phyloP scores from a whole-genome alignment of 2,113 vertebrate species.

The Bujurquina vittata region DNA sequence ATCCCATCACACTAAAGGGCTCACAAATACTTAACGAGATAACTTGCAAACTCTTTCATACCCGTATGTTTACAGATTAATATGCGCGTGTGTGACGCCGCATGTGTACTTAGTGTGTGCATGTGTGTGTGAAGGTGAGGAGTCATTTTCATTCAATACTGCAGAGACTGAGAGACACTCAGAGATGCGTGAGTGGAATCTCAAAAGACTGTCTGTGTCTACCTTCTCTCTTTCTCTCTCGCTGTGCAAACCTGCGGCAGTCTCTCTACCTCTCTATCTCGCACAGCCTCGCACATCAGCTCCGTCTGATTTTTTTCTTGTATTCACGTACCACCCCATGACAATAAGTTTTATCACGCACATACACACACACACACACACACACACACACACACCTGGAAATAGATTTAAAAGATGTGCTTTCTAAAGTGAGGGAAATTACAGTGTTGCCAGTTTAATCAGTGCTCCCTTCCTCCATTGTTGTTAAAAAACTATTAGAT shows the following conservation, averaged over 20 bases:
- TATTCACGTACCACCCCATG: background rate
- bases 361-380: too few species aligned
- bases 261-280: constrained; percentile 27
- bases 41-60: constrained; percentile 57
- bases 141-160: constrained; percentile 76
- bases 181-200: constrained; percentile 77
- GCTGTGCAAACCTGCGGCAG: constrained; percentile 24
- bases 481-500: background rate
- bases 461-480: background rate
- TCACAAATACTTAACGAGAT: constrained; percentile 70
- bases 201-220: constrained; percentile 74
- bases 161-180: constrained; percentile 70
- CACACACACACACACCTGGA: background rate
- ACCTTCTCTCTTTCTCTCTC: constrained; percentile 22
- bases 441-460: background rate
- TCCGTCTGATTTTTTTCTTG: background rate
- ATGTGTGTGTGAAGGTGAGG: constrained; percentile 47
- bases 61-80: constrained; percentile 60
- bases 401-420: background rate
- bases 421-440: too few species aligned
- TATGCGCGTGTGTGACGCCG: constrained; percentile 19
- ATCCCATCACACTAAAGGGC: constrained; percentile 61
- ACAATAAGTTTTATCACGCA: background rate
- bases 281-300: constrained; percentile 23
- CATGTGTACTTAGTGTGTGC: constrained; percentile 20